Evolutionary conservation across 1,140 invertebrate genomes (phyloP).

Genomic region (Bombus sibiricus): DNA sequence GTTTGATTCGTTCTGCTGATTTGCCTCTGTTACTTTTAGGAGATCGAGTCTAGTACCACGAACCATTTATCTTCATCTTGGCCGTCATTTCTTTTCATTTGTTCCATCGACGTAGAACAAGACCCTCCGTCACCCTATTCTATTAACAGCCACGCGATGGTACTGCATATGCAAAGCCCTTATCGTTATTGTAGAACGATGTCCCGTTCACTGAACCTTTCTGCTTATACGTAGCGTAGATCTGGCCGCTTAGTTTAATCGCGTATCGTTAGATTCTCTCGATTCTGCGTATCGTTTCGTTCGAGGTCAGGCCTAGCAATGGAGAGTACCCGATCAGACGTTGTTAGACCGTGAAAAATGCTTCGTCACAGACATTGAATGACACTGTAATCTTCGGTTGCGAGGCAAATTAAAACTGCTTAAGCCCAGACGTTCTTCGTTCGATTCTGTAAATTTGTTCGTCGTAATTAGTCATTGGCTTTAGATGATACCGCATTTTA

Average conservation of each 20-base stretch:
- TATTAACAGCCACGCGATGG: slow-evolving; percentile 50
- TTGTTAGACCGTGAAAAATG: not conserved
- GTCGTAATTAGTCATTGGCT: not conserved
- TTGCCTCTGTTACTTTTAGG: slow-evolving; percentile 61
- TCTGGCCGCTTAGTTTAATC: not conserved
- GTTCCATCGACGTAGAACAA: slow-evolving; percentile 55
- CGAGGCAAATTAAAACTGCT: not conserved
- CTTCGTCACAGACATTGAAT: slow-evolving; percentile 13
- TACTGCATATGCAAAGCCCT: slow-evolving; percentile 54
- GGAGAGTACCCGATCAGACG: not conserved
- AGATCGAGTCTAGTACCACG: slow-evolving; percentile 56
- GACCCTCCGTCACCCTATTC: slow-evolving; percentile 56
- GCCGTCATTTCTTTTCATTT: slow-evolving; percentile 66
- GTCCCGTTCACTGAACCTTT: slow-evolving; percentile 60
- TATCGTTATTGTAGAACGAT: slow-evolving; percentile 57
- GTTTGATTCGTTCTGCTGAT: slow-evolving; percentile 50
- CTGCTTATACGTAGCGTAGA: slow-evolving; percentile 14
- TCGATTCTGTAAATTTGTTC: not conserved
- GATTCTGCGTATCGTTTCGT: slow-evolving; percentile 11
- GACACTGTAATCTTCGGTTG: not conserved
- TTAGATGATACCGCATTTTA: not conserved
- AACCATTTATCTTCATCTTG: slow-evolving; percentile 64
- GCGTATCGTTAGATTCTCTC: not conserved
- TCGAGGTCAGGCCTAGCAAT: not conserved
- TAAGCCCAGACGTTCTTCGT: not conserved